Evolutionary conservation across 1,140 invertebrate species (phyloP).

Genomic region (Popillia japonica): DNA sequence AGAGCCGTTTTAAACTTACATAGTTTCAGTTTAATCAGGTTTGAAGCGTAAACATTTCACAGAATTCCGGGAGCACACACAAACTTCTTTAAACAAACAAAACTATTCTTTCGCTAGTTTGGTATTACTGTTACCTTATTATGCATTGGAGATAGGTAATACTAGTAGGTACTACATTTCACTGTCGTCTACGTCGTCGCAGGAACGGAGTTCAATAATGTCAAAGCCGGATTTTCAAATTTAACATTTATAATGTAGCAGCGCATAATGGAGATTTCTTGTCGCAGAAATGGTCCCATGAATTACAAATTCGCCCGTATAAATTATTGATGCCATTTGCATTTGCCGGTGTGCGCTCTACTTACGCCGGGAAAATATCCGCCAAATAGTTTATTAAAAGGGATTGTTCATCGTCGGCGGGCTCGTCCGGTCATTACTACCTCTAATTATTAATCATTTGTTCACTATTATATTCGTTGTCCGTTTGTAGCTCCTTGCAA

Average conservation of each 20-base stretch:
- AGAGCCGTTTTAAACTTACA: background rate
- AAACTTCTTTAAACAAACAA: no score
- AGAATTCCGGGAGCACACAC: no score
- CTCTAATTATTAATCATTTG: background rate
- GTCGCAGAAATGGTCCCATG: constrained; percentile 42
- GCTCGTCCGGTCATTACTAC: background rate
- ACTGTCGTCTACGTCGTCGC: background rate
- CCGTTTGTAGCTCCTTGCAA: no score
- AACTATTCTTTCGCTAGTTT: no score
- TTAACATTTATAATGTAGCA: constrained; percentile 43
- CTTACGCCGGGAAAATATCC: constrained; percentile 16
- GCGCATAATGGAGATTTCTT: constrained; percentile 43
- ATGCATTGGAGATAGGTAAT: background rate
- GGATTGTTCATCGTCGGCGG: background rate
- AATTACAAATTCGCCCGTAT: constrained; percentile 41
- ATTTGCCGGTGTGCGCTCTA: constrained; percentile 4
- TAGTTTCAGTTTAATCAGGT: no score
- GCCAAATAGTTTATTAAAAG: constrained; percentile 3
- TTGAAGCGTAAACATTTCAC: no score
- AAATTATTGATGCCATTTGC: constrained; percentile 40
- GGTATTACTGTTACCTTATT: background rate
- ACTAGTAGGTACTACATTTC: background rate
- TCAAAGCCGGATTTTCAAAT: constrained; percentile 32
- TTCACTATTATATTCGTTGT: background rate
- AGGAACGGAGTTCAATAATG: constrained; percentile 23